Evolutionary conservation across 1,140 invertebrate genomes (phyloP).

Genomic region (Leptopilina boulardi): DNA sequence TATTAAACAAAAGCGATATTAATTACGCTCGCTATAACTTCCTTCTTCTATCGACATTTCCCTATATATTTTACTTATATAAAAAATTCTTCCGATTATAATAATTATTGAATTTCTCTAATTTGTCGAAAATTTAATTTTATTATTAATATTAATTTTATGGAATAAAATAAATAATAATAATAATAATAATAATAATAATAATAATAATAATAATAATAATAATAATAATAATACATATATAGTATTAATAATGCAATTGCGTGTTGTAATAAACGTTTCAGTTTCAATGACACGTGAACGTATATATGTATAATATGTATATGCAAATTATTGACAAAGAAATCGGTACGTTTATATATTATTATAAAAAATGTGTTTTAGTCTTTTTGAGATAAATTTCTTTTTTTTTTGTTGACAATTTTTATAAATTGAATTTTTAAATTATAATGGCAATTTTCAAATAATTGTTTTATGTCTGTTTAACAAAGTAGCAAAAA

Average conservation of each 20-base stretch:
- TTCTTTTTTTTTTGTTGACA: neutral
- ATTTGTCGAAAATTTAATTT: too few relatives aligned
- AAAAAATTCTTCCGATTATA: too few relatives aligned
- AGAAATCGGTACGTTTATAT: neutral
- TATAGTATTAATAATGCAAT: too few relatives aligned
- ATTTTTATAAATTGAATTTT: neutral
- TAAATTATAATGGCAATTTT: neutral
- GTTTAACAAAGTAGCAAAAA: constrained; percentile 3
- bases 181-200: too few relatives aligned
- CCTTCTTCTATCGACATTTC: neutral
- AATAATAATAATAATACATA: too few relatives aligned
- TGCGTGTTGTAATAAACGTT: neutral
- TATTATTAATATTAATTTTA: too few relatives aligned
- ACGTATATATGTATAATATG: neutral
- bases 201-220: too few relatives aligned
- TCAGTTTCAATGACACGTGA: neutral
- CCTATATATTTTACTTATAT: neutral
- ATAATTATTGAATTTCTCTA: too few relatives aligned
- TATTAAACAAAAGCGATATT: constrained; percentile 2
- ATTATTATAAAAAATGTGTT: too few relatives aligned
- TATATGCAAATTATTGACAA: neutral
- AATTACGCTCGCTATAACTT: constrained; percentile 7
- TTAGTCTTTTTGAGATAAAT: neutral
- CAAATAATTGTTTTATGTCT: neutral
- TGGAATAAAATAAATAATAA: too few relatives aligned